Conservation (phyloP, 1,140 invertebrate species). For the Leptinotarsa texana region DNA sequence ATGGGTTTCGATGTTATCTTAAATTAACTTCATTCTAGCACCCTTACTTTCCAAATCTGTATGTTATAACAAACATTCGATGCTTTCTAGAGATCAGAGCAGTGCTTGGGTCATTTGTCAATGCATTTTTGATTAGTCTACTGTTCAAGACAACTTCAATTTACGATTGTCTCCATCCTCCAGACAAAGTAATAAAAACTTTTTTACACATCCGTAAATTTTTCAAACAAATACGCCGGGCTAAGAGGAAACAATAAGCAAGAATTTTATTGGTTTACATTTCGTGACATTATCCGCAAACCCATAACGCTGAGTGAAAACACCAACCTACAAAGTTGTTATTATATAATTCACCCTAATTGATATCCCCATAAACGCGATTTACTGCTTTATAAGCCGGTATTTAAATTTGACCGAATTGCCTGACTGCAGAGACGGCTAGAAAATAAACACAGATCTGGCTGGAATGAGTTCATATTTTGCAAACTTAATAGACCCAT, state of each 20-base stretch:
- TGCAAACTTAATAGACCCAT: neutral
- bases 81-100: no score
- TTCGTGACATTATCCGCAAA: neutral
- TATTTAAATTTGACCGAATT: conserved; percentile 2
- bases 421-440: neutral
- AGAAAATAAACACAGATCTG: neutral
- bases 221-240: neutral
- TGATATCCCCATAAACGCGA: neutral
- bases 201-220: neutral
- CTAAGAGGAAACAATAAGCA: neutral
- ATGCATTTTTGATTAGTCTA: no score
- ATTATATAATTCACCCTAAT: conserved; percentile 4
- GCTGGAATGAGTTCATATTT: conserved; percentile 3
- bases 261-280: neutral
- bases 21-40: no score
- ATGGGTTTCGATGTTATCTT: no score
- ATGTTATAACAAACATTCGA: no score
- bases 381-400: conserved; percentile 1
- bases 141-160: neutral
- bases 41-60: no score
- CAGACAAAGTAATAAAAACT: neutral
- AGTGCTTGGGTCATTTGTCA: no score
- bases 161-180: neutral
- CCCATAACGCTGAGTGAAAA: neutral
- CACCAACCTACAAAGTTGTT: neutral